Base-by-base conservation (phyloP, 2,797 vertebrate genomes). In the Enteromius thamalakanensis region DNA sequence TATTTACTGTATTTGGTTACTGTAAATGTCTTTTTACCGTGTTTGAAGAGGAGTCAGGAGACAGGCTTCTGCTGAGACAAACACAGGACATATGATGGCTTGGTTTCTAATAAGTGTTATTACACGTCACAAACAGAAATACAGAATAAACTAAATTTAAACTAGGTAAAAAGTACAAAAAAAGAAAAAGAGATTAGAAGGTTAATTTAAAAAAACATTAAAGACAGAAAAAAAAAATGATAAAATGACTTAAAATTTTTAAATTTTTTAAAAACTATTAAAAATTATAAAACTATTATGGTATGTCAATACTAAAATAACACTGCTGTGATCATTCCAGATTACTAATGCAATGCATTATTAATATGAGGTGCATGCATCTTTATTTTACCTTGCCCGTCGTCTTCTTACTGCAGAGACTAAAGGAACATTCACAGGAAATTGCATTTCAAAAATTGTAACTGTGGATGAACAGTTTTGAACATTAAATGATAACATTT, bases 31-130 rank as follows among this genome's bases (percentile, higher is more conserved):
- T 12, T 72, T 72, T 0, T 55, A 81, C 79, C 69, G 29, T 74
- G 69, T 64, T 23, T 37, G 26, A 34, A 47, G 67, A 71, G 53
- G 79, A 51, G 4, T 81, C 68, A 3, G 79, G 79, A 8, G 79
- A 81, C 40, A 81, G 69, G 32, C 79, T 81, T 81, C 79, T 81
- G 69, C 69, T 49, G 29, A 81, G 3, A 81, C 40, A 34, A 47
- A 74, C 11, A 72, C 29, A 34, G 15, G 1, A 51, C 12, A 29
- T 8, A 40, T 40, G 6, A 37, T 34, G 34, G 34, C 34, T 34
- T 34, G 34, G 3, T 34, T 34, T 34, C 32, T 34, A 34, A 34
- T 4, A 34, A 34, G 32, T 34, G 34, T 34, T 34, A 34, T 6
- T 34, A 34, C 34, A 6, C 4, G 34, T 34, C 6, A 34, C 34